phyloP scores from a whole-genome alignment of 35 echinoderm and acorn worm genomes.

The Ophioderma brevispina region DNA sequence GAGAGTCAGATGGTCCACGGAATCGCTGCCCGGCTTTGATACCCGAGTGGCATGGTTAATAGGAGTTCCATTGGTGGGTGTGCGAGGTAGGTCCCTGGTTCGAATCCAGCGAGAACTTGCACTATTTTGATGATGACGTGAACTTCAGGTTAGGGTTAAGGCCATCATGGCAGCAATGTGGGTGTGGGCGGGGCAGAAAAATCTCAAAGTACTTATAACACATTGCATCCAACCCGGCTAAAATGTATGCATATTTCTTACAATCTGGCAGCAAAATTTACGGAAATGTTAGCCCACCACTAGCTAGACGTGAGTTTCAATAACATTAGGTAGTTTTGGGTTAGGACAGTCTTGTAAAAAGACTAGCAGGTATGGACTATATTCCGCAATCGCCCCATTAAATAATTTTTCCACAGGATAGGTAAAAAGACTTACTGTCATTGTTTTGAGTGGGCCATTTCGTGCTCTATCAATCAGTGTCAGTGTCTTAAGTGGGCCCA shows the following conservation, averaged over 20 bases:
- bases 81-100: neutral
- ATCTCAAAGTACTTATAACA: constrained; percentile 11
- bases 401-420: constrained; percentile 4
- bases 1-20: constrained; percentile 8
- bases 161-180: neutral
- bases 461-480: neutral
- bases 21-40: constrained; percentile 8
- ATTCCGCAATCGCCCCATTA: constrained; percentile 12
- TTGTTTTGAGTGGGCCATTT: constrained; percentile 2
- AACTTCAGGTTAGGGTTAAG: constrained; percentile 1
- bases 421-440: constrained; percentile 8
- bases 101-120: constrained; percentile 12
- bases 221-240: constrained; percentile 1
- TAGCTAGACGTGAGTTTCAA: neutral
- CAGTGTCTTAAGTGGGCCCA: constrained; percentile 7
- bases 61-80: constrained; percentile 1
- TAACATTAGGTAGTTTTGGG: neutral
- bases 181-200: neutral
- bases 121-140: constrained; percentile 9
- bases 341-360: too few relatives aligned
- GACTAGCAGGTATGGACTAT: neutral
- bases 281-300: neutral
- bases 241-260: constrained; percentile 10
- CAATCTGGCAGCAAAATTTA: constrained; percentile 8
- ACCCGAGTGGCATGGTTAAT: constrained; percentile 8